Conservation (phyloP, 2,888 invertebrate species). For the Xestia c-nigrum region DNA sequence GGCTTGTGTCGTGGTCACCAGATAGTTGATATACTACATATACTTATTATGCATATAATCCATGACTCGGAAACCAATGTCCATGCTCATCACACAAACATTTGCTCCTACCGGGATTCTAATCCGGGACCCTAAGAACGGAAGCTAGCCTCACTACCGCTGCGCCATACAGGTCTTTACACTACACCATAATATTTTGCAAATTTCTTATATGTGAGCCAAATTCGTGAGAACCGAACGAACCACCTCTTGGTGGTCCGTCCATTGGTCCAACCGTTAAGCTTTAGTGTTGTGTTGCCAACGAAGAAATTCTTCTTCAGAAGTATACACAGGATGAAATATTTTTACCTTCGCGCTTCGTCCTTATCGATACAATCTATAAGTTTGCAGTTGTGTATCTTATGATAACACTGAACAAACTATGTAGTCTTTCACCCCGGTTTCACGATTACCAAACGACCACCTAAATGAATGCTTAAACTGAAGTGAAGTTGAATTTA, state of each 20-base stretch:
- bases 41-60: too few species aligned
- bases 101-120: too few species aligned
- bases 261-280: background rate
- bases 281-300: background rate
- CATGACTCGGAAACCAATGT: too few species aligned
- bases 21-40: too few species aligned
- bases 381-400: background rate
- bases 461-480: background rate
- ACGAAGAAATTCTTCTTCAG: background rate
- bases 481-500: background rate
- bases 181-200: background rate
- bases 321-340: background rate
- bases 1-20: too few species aligned
- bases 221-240: background rate
- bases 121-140: too few species aligned
- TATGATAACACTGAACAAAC: slow-evolving; percentile 18
- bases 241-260: background rate
- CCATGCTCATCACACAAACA: too few species aligned
- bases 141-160: too few species aligned
- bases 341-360: background rate
- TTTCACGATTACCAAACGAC: background rate
- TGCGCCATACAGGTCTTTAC: too few species aligned
- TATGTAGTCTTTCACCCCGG: background rate
- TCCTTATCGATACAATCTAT: background rate
- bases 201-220: background rate